Conservation (phyloP, 2,888 invertebrate species). For the Dermolepida albohirtum region DNA sequence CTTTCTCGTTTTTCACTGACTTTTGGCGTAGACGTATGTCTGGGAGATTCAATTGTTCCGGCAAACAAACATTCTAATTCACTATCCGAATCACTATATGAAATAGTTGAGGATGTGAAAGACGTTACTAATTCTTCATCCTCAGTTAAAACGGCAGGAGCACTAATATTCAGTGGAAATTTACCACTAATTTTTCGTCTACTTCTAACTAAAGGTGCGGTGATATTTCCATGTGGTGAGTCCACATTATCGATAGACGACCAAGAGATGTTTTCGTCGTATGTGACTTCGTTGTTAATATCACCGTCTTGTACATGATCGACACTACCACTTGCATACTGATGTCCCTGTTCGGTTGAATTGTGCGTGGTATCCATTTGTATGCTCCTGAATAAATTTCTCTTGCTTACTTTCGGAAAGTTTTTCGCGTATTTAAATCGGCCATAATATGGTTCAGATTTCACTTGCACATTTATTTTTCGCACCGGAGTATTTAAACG, state of each 20-base stretch:
- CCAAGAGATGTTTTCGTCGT: constrained; percentile 49
- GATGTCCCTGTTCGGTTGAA: constrained; percentile 50
- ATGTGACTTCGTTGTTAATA: constrained; percentile 55
- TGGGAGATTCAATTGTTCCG: constrained; percentile 58
- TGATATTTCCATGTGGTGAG: constrained; percentile 43
- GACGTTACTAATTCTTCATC: constrained; percentile 44
- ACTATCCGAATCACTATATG: constrained; percentile 61
- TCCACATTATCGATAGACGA: constrained; percentile 43
- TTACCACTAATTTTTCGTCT: constrained; percentile 23
- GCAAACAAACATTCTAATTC: constrained; percentile 61
- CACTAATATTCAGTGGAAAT: constrained; percentile 45
- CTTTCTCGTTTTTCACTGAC: constrained; percentile 25
- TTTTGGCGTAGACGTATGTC: constrained; percentile 66
- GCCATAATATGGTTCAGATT: constrained; percentile 46
- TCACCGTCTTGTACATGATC: constrained; percentile 51
- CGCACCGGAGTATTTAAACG: constrained; percentile 43
- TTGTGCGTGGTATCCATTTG: constrained; percentile 45
- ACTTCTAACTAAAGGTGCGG: constrained; percentile 44
- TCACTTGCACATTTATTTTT: constrained; percentile 39
- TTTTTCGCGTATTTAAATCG: constrained; percentile 53
- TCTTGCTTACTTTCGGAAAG: constrained; percentile 59
- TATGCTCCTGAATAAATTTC: constrained; percentile 58
- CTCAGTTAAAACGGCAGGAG: constrained; percentile 45
- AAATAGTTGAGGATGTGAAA: constrained; percentile 47
- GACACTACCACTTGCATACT: constrained; percentile 57